A percentile compares a stretch with the other conserved stretches of the same genome.
phyloP scores from a whole-genome alignment of 1,140 invertebrate species.

The Latrodectus geometricus region DNA sequence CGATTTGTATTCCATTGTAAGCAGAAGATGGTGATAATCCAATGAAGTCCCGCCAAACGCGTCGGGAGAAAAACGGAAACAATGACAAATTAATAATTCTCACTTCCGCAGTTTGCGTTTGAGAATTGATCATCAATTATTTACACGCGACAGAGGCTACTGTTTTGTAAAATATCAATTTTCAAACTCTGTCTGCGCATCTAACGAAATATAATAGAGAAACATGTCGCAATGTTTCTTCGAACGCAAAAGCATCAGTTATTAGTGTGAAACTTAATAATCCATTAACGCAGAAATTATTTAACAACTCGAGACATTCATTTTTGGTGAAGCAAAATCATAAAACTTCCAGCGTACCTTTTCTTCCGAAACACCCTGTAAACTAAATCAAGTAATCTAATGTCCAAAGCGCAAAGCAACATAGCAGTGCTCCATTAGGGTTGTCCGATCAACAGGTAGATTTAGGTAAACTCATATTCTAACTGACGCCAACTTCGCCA shows the following conservation, averaged over 20 bases:
- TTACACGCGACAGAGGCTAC: too few relatives aligned
- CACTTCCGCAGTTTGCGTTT: not conserved
- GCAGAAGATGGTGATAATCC: not conserved
- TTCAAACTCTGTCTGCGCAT: not conserved
- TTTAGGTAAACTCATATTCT: not conserved
- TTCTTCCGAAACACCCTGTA: not conserved
- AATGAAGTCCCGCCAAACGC: not conserved
- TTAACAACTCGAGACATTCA: not conserved
- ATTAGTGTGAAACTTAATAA: too few relatives aligned
- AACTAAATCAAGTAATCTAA: not conserved
- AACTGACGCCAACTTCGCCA: not conserved
- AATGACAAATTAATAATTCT: not conserved
- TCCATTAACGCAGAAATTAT: not conserved
- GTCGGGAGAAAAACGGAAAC: not conserved
- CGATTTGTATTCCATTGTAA: slow-evolving; percentile 1
- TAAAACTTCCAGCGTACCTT: not conserved
- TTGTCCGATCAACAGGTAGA: not conserved
- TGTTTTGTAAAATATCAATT: not conserved
- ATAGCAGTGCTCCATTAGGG: not conserved
- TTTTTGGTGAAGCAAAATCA: not conserved
- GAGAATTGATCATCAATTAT: too few relatives aligned
- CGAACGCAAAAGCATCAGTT: not conserved
- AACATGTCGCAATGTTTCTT: not conserved
- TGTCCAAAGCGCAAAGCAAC: not conserved
- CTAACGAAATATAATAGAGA: not conserved